Evolutionary conservation across 2,888 invertebrate genomes (phyloP).

Genomic region (Cheilosia variabilis): DNA sequence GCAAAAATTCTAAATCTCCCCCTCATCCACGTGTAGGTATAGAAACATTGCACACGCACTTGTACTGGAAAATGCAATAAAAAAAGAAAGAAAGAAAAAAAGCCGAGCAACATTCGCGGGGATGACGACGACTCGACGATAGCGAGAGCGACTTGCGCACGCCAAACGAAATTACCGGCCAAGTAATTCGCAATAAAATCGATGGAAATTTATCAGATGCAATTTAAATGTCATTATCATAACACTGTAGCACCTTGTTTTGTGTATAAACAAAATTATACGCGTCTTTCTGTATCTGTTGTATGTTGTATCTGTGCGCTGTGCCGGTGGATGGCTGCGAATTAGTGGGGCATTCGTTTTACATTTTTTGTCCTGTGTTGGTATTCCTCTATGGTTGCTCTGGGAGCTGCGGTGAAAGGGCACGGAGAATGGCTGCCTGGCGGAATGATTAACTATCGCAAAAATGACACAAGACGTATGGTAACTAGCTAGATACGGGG

Average conservation of each 20-base stretch:
- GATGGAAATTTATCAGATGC: conserved; percentile 71
- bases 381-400: background rate
- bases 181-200: conserved; percentile 59
- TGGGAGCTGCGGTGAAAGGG: background rate
- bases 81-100: background rate
- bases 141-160: conserved; percentile 36
- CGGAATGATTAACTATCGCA: background rate
- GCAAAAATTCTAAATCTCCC: conserved; percentile 25
- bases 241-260: conserved; percentile 71
- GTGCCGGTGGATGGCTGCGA: conserved; percentile 15
- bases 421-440: background rate
- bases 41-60: conserved; percentile 33
- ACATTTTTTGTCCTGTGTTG: conserved; percentile 25
- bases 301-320: too few species aligned
- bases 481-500: too few species aligned
- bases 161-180: conserved; percentile 58
- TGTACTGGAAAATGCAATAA: conserved; percentile 20
- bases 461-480: too few species aligned
- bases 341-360: conserved; percentile 36
- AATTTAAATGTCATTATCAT: conserved; percentile 79
- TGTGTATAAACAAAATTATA: conserved; percentile 48
- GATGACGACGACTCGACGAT: conserved; percentile 1
- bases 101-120: conserved; percentile 24
- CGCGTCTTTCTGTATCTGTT: background rate
- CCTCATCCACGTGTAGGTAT: conserved; percentile 42